phyloP scores from a whole-genome alignment of 2,888 invertebrate genomes.

The Leucozona laternaria region DNA sequence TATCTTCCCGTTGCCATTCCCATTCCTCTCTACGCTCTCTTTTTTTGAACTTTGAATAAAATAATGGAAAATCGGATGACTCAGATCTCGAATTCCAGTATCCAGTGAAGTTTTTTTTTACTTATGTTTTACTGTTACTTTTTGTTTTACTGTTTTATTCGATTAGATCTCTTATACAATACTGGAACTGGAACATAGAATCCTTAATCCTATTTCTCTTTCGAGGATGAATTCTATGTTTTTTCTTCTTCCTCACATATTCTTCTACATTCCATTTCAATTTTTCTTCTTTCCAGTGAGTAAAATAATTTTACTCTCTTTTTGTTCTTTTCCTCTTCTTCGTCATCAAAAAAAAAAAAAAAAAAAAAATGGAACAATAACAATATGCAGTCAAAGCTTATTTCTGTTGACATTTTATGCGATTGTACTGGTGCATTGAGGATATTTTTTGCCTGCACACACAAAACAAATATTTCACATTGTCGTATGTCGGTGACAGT shows the following conservation, averaged over 20 bases:
- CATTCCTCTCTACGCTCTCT: neutral
- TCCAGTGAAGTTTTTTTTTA: constrained; percentile 4
- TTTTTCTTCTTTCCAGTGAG: constrained; percentile 5
- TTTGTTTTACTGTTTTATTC: constrained; percentile 4
- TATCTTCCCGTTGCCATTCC: neutral
- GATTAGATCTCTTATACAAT: neutral
- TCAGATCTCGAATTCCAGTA: constrained; percentile 8
- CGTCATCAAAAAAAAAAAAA: neutral
- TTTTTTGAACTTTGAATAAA: neutral
- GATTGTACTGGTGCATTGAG: constrained; percentile 54
- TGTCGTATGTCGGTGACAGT: constrained; percentile 2
- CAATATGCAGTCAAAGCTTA: constrained; percentile 59
- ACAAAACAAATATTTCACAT: constrained; percentile 25
- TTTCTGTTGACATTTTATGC: constrained; percentile 64
- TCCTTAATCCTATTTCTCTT: constrained; percentile 34
- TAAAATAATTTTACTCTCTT: neutral
- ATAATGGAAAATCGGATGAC: constrained; percentile 9
- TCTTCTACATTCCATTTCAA: neutral
- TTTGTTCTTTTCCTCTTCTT: neutral
- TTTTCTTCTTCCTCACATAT: neutral
- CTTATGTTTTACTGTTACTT: neutral
- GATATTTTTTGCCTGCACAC: constrained; percentile 30
- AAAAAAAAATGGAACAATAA: constrained; percentile 34
- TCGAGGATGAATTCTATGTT: constrained; percentile 39
- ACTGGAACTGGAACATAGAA: neutral